Evolutionary conservation across 2,113 vertebrate species (phyloP).

Genomic region (Syrrhaptes paradoxus): DNA sequence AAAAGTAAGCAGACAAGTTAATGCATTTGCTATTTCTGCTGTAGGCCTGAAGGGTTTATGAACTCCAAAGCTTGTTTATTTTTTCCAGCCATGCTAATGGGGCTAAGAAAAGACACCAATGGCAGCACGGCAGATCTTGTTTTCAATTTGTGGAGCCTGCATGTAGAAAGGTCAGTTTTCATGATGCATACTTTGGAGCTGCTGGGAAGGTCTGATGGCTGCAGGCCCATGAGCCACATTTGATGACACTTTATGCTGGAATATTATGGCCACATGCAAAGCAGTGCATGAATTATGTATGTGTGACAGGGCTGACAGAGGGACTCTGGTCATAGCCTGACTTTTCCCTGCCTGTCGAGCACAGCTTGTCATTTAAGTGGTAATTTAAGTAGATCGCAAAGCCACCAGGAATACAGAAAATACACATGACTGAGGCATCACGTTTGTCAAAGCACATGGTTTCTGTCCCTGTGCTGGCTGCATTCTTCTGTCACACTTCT

Average conservation of each 20-base stretch:
- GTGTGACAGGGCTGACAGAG: neutral
- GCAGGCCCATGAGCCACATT: neutral
- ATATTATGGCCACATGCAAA: neutral
- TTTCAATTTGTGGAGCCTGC: neutral
- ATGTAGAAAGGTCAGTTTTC: neutral
- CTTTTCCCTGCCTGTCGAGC: neutral
- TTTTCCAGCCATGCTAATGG: neutral
- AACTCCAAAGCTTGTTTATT: neutral
- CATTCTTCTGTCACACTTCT: neutral
- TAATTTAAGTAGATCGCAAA: neutral
- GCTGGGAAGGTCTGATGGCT: neutral
- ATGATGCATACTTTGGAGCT: neutral
- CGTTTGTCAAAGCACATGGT: neutral
- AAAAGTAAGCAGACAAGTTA: neutral
- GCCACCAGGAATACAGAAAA: neutral
- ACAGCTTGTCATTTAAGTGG: neutral
- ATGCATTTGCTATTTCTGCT: neutral
- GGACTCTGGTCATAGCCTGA: neutral
- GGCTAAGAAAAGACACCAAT: neutral
- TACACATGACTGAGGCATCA: neutral
- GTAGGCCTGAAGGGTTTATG: neutral
- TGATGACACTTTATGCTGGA: neutral
- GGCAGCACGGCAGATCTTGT: neutral
- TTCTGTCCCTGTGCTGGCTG: neutral
- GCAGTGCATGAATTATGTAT: neutral